These are phyloP conservation scores for Drosophila virilis DNA, from an alignment of 1,140 invertebrate species.

Conservation along the genomic window DNA sequence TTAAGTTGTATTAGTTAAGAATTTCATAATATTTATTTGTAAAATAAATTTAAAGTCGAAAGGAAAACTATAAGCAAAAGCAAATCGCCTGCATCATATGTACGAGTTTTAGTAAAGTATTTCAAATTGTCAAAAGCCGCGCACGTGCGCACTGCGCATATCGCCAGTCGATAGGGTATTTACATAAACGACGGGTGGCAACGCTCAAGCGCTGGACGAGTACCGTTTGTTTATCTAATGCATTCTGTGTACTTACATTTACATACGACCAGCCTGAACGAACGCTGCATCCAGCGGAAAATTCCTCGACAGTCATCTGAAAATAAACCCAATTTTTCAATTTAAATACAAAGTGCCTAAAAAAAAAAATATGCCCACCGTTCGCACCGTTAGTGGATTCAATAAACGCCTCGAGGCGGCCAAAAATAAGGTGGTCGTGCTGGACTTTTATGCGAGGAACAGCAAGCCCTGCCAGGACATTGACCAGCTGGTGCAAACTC, in stretches of 20 bases:
- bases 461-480: conserved; percentile 88
- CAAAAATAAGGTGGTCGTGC: conserved; percentile 86
- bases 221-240: conserved; percentile 1
- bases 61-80: neutral
- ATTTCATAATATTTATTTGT: conserved; percentile 30
- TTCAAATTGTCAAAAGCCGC: neutral
- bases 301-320: too few relatives aligned
- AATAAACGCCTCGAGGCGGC: conserved; percentile 84
- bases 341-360: too few relatives aligned
- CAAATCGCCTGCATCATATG: neutral
- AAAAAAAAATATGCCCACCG: neutral
- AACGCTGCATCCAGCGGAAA: too few relatives aligned
- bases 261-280: too few relatives aligned
- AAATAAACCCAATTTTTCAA: too few relatives aligned
- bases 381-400: conserved; percentile 41
- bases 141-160: neutral
- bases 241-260: too few relatives aligned
- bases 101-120: neutral
- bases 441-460: conserved; percentile 86
- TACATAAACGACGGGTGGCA: neutral
- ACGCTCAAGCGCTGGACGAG: neutral
- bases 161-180: neutral
- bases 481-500: conserved; percentile 78
- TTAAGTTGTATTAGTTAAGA: conserved; percentile 27
- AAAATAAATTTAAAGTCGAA: conserved; percentile 45